Evolutionary conservation across 2,113 vertebrate species (phyloP).

Genomic region (Hippocampus guttulatus): DNA sequence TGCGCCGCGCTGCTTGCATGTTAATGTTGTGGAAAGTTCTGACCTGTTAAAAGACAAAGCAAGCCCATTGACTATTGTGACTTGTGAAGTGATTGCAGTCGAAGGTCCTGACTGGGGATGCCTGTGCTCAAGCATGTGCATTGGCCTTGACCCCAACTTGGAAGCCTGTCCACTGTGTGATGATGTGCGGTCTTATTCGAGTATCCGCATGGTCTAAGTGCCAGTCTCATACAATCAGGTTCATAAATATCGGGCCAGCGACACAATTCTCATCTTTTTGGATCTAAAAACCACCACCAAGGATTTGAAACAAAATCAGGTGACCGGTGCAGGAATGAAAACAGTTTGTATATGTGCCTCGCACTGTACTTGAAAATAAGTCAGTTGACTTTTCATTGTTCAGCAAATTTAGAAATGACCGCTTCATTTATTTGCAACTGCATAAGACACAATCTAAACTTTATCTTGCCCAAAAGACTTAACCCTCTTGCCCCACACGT

Average conservation of each 20-base stretch:
- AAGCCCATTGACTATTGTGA: constrained; percentile 59
- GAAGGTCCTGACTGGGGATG: constrained; percentile 49
- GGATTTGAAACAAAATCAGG: too few relatives aligned
- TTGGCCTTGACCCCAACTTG: constrained; percentile 39
- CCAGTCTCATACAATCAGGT: neutral
- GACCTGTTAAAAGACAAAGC: constrained; percentile 57
- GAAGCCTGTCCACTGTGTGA: constrained; percentile 43
- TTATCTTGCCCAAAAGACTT: constrained; percentile 20
- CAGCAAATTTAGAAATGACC: neutral
- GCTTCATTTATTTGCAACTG: neutral
- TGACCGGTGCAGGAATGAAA: too few relatives aligned
- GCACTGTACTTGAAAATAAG: too few relatives aligned
- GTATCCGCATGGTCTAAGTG: constrained; percentile 23
- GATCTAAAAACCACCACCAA: too few relatives aligned
- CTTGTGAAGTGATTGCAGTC: constrained; percentile 57
- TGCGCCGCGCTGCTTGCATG: constrained; percentile 28
- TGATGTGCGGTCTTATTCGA: constrained; percentile 12
- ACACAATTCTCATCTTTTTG: too few relatives aligned
- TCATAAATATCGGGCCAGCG: too few relatives aligned
- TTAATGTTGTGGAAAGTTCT: constrained; percentile 52
- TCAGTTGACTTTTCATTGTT: too few relatives aligned
- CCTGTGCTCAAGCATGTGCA: constrained; percentile 48
- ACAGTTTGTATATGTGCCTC: too few relatives aligned
- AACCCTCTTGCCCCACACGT: constrained; percentile 20
- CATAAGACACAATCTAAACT: constrained; percentile 31